Percentiles rank a stretch among this genome's conserved stretches.
These are phyloP conservation scores for Caerostris darwini DNA, from an alignment of 1,140 invertebrate genomes.

Conservation along the genomic window DNA sequence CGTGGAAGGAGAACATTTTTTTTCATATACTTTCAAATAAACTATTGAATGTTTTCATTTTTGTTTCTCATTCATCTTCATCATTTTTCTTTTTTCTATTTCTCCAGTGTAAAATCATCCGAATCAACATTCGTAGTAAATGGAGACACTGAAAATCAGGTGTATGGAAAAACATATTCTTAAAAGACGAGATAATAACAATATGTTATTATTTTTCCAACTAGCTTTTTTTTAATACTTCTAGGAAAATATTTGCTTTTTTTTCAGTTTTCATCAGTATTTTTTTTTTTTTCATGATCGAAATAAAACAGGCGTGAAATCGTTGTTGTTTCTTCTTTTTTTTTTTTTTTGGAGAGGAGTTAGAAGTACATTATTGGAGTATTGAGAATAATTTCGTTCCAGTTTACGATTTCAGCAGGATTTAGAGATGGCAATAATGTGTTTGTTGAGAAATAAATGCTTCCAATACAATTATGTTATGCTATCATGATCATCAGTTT, in stretches of 20 bases:
- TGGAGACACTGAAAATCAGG: constrained; percentile 13
- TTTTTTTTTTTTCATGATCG: constrained; percentile 8
- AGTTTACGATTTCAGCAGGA: constrained; percentile 7
- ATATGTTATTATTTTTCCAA: constrained; percentile 51
- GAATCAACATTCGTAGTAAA: constrained; percentile 57
- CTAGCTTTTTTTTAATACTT: neutral
- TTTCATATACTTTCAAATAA: neutral
- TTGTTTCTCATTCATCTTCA: neutral
- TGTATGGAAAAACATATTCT: constrained; percentile 41
- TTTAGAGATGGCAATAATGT: neutral
- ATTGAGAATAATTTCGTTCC: constrained; percentile 27
- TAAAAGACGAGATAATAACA: neutral
- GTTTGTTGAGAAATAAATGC: neutral
- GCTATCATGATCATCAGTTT: no score
- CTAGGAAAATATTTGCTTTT: neutral
- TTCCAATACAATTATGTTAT: no score
- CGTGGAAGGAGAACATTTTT: constrained; percentile 55
- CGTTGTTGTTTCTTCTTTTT: neutral
- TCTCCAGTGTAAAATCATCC: constrained; percentile 53
- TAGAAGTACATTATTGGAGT: neutral
- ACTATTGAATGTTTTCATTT: constrained; percentile 52
- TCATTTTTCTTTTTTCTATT: constrained; percentile 35
- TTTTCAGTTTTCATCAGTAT: neutral
- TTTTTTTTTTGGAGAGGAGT: neutral
- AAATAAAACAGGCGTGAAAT: constrained; percentile 65